phyloP scores from a whole-genome alignment of 1,140 invertebrate genomes.

The Macrobrachium nipponense region DNA sequence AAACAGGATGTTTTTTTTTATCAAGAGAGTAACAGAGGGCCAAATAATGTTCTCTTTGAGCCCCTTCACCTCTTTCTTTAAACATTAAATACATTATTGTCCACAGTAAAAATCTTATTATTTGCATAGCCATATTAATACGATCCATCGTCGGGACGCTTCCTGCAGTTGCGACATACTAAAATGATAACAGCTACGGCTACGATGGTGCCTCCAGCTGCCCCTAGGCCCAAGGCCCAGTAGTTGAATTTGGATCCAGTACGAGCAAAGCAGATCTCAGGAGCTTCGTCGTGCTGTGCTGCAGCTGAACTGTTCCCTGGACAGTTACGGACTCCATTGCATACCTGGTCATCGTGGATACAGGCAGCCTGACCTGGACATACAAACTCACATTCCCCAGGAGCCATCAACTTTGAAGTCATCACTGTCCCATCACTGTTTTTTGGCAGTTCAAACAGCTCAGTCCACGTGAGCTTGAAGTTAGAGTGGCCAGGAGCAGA shows the following conservation, averaged over 20 bases:
- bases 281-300: conserved; percentile 66
- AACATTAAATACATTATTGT: too few relatives aligned
- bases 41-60: neutral
- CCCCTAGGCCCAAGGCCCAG: conserved; percentile 71
- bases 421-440: conserved; percentile 84
- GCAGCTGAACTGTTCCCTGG: conserved; percentile 73
- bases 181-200: conserved; percentile 70
- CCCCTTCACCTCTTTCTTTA: neutral
- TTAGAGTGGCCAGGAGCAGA: conserved; percentile 78
- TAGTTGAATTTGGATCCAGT: conserved; percentile 70
- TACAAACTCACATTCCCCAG: conserved; percentile 78
- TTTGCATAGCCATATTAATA: conserved; percentile 47
- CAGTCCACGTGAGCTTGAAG: conserved; percentile 90
- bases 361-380: conserved; percentile 86
- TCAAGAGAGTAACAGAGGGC: too few relatives aligned
- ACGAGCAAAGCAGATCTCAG: conserved; percentile 65
- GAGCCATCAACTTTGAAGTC: conserved; percentile 75
- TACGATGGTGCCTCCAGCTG: conserved; percentile 68
- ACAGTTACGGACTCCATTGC: conserved; percentile 89
- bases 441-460: conserved; percentile 85
- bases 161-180: conserved; percentile 71
- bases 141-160: conserved; percentile 63
- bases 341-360: conserved; percentile 83
- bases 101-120: neutral
- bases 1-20: neutral